phyloP scores from a whole-genome alignment of 2,113 vertebrate species.

The Lophius piscatorius region DNA sequence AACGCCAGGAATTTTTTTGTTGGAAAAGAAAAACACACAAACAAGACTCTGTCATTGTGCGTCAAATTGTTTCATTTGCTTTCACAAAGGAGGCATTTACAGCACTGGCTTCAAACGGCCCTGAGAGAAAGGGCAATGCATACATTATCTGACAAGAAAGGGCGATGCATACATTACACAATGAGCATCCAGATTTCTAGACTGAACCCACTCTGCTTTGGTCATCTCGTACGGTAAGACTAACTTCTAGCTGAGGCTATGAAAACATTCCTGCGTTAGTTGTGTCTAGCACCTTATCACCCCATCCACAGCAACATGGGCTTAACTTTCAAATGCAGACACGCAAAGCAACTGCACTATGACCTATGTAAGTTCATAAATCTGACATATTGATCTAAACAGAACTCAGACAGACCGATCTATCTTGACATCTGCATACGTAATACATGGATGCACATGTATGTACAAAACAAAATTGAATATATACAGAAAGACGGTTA shows the following conservation, averaged over 20 bases:
- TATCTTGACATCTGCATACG: no score
- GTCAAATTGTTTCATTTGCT: constrained; percentile 69
- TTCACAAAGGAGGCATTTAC: constrained; percentile 63
- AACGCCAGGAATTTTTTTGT: constrained; percentile 1
- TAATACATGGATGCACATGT: no score
- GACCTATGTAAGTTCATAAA: not conserved
- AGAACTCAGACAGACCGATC: no score
- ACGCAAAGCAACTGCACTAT: no score
- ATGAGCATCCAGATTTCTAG: constrained; percentile 57
- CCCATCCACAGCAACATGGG: not conserved
- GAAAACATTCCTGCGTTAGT: constrained; percentile 23
- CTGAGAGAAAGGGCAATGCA: constrained; percentile 73
- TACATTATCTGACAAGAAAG: constrained; percentile 76
- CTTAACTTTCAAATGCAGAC: not conserved
- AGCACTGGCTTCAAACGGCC: constrained; percentile 46
- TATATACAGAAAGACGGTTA: no score
- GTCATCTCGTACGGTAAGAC: constrained; percentile 31
- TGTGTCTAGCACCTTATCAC: not conserved
- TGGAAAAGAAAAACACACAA: constrained; percentile 55
- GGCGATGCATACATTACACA: constrained; percentile 73
- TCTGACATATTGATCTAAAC: no score
- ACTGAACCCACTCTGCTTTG: constrained; percentile 27
- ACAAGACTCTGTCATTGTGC: constrained; percentile 75
- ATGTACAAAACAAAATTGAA: no score
- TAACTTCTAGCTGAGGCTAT: constrained; percentile 29